Evolutionary conservation across 2,888 invertebrate genomes (phyloP).

Genomic region (Trilocha varians): DNA sequence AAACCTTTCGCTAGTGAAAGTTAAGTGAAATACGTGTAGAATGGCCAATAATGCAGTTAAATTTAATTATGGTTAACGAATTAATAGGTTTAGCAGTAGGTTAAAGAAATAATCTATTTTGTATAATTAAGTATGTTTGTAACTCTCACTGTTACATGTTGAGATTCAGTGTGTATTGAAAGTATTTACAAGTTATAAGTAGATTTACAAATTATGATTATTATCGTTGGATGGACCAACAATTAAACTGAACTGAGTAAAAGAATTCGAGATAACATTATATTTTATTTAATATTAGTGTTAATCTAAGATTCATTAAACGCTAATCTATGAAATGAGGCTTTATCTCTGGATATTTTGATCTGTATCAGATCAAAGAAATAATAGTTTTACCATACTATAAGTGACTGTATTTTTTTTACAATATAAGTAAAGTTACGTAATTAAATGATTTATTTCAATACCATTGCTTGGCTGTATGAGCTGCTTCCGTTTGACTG

Average conservation of each 20-base stretch:
- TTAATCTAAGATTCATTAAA: too few species aligned
- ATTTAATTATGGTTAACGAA: neutral
- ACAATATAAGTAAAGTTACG: slow-evolving; percentile 24
- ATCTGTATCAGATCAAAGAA: slow-evolving; percentile 64
- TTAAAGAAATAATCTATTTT: neutral
- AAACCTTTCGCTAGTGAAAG: neutral
- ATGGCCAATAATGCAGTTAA: neutral
- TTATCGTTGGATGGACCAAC: too few species aligned
- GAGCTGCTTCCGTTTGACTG: neutral
- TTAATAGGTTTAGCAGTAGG: neutral
- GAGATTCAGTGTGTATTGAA: neutral
- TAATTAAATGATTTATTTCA: neutral
- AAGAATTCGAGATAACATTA: too few species aligned
- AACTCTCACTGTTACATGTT: neutral
- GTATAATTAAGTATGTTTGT: neutral
- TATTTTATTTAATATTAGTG: neutral
- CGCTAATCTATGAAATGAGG: slow-evolving; percentile 35
- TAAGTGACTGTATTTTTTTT: slow-evolving; percentile 19
- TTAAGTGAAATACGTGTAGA: neutral
- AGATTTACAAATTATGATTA: too few species aligned
- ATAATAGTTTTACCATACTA: slow-evolving; percentile 9
- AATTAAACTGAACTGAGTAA: neutral
- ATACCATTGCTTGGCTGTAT: neutral
- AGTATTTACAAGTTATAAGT: neutral
- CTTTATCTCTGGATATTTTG: slow-evolving; percentile 29